Evolutionary conservation across 2,797 vertebrate genomes (phyloP).

Genomic region (Thaleichthys pacificus): DNA sequence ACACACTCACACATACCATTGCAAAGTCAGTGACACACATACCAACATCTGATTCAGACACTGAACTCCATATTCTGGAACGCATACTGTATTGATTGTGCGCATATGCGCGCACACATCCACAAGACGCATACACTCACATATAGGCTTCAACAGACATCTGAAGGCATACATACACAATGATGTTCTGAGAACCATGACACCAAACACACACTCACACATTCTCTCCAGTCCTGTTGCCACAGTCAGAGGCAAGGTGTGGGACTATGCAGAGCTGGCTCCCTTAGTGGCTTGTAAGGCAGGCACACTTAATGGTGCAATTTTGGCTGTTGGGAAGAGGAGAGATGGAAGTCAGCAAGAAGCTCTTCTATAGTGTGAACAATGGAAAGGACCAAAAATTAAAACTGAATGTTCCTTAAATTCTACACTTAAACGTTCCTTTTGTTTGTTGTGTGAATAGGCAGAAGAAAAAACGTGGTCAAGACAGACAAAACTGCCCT

Average conservation of each 20-base stretch:
- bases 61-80: constrained; percentile 15
- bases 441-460: no score
- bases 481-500: not conserved
- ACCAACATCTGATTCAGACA: constrained; percentile 37
- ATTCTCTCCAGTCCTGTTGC: constrained; percentile 51
- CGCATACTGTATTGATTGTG: constrained; percentile 38
- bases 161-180: not conserved
- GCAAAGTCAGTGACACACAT: constrained; percentile 26
- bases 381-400: not conserved
- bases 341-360: constrained; percentile 20
- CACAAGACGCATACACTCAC: constrained; percentile 14
- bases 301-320: constrained; percentile 91
- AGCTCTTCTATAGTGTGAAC: not conserved
- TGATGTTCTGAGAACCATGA: constrained; percentile 14
- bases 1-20: constrained; percentile 45
- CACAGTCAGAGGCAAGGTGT: constrained; percentile 49
- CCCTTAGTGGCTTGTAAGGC: constrained; percentile 75
- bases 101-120: constrained; percentile 2
- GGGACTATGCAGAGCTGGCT: constrained; percentile 53
- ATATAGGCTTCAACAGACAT: constrained; percentile 21
- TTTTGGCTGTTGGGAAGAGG: constrained; percentile 84
- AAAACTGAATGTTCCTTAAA: not conserved
- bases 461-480: not conserved
- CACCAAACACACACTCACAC: constrained; percentile 29
- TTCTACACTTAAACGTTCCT: not conserved